Base-by-base conservation (phyloP, 2,113 vertebrate species). In the Dasypus novemcinctus region DNA sequence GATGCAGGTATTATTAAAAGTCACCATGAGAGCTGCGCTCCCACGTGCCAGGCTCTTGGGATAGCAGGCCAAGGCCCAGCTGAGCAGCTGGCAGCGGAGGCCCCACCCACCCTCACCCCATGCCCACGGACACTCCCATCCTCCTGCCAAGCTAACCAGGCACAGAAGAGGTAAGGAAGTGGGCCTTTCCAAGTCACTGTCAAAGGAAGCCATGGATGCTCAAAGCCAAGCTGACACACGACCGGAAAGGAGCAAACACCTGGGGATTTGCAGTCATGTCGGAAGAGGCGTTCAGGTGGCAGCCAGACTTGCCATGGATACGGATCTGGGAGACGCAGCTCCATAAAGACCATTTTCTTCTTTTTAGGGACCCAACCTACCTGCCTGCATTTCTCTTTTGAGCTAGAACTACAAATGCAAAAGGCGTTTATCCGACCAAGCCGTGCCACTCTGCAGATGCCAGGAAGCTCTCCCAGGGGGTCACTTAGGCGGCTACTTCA, bases 141-240 rank as follows among this genome's bases (percentile, higher is more conserved):
- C 1, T 7, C 52, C 46, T 14, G 8, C 54, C 66, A 38, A 63
- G 23, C 49, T 23, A 36, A 21, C 64, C 49, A 46, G 54, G 89
- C 1, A 33, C 9, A 23, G 12, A 31, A 10, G 0, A 74, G 54
- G 38, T 17, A 63, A 59, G 66, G 38, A 6, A 0, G 23, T 0
- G 17, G 36, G 20, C 69, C 49, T 38, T 3, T 33, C 3, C 68
- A 18, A 7, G 11, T 69, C n/a, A 13, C 38, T 25, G 4, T 36
- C 59, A 46, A n/a, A 95, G 49, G 93, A 95, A 66, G 46, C 36
- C 49, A 20, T 2, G 4, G 10, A 41, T 7, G 61, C 61, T 12
- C 6, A 49, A 38, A 43, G 0, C 4, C 36, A 12, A 36, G 21
- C 89, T 5, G 79, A 52, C 1, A 8, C 49, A 31, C 29, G 12